Evolutionary conservation across 2,113 vertebrate genomes (phyloP), one percentile per base, ranked within the genome.

Genomic region (Pedetes capensis): DNA sequence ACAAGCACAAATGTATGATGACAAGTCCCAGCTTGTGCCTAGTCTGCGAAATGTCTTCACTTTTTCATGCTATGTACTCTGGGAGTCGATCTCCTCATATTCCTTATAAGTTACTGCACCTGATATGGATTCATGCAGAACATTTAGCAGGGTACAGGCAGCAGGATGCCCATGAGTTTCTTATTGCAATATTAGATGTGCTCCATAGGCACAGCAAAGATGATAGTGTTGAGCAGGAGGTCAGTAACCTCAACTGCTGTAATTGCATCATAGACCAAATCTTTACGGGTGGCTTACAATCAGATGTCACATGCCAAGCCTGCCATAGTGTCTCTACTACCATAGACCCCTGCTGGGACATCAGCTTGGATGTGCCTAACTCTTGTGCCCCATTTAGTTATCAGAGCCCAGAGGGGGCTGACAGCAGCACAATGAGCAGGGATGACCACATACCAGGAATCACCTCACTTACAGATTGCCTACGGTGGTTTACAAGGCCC

Each of bases 1-100:
- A 99, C 98, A 98, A 99, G 98, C 99, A 99, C 98, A 99, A 99
- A 98, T 99, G 99, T 98, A 99, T 99, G 98, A 99, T 99, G 99
- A 99, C 99, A 98, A 99, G 99, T 97, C 98, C 98, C 94, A 99
- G 99, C 98, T 99, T 99, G 97, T 99, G 99, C 98, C 99, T 99
- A 97, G 99, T 99, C 98, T 99, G 99, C 98, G 99, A 99, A 98
- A 99, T 99, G 99, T 99, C 99, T 96, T 99, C 99, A 34, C 99
- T 99, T 97, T 99, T 99, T 99, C 99, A 99, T 98, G 99, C 92
- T 51, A 95, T 96, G 94, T 95, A 95, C 47, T 95, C 96, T 63
- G 96, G 89, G 39, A 94, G 47, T 44, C 66, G 81, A 82, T 81
- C 85, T 32, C 96, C 96, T 76, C 96, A 95, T 82, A 71, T 95